These are phyloP conservation scores for Zosterops borbonicus DNA, from an alignment of 2,113 vertebrate genomes.

Conservation along the genomic window DNA sequence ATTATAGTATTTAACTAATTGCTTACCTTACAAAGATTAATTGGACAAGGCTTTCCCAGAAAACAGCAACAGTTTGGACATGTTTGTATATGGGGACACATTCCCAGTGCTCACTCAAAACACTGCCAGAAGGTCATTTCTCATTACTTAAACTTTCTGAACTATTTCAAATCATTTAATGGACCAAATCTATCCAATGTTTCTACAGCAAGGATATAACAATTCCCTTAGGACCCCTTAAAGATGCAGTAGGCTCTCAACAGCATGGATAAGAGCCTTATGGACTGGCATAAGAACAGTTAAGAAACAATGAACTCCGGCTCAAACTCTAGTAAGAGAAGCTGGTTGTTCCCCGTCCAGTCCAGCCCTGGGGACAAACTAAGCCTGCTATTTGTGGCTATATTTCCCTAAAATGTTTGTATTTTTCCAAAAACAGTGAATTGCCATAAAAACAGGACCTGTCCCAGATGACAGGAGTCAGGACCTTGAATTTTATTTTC, in stretches of 20 bases:
- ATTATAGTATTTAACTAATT: constrained; percentile 46
- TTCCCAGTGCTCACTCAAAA: not conserved
- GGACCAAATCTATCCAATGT: not conserved
- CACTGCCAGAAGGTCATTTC: not conserved
- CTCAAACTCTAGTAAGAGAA: not conserved
- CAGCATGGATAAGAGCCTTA: not conserved
- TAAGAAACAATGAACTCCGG: not conserved
- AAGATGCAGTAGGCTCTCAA: not conserved
- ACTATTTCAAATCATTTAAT: not conserved
- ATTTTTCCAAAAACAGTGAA: not conserved
- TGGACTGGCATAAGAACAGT: not conserved
- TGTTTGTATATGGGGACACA: not conserved
- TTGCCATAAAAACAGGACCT: not conserved
- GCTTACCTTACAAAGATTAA: constrained; percentile 19
- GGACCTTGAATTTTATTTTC: not conserved
- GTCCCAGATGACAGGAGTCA: not conserved
- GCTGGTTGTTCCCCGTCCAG: not conserved
- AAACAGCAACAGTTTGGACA: not conserved
- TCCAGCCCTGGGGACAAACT: not conserved
- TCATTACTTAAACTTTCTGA: constrained; percentile 20
- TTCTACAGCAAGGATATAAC: not conserved
- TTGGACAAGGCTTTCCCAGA: constrained; percentile 27
- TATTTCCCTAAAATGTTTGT: not conserved
- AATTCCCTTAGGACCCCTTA: not conserved
- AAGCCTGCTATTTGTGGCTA: not conserved